These are phyloP conservation scores for Sialis fuliginosa DNA, from an alignment of 2,888 invertebrate species.

Conservation along the genomic window DNA sequence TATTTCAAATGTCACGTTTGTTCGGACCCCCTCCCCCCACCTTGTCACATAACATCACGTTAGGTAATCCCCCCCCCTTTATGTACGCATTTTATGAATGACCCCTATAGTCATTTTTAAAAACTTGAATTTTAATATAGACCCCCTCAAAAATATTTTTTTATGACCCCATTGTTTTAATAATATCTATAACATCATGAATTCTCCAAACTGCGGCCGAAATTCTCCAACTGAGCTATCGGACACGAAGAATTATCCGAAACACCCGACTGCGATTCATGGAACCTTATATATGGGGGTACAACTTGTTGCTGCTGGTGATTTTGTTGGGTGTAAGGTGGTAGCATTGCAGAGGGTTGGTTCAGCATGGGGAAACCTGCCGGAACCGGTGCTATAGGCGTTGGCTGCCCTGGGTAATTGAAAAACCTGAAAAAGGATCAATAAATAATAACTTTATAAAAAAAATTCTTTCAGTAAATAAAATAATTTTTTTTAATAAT, in stretches of 20 bases:
- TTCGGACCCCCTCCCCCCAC: too few relatives aligned
- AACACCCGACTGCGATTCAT: constrained; percentile 16
- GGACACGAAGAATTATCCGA: constrained; percentile 18
- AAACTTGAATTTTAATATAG: too few relatives aligned
- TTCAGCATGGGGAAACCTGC: constrained; percentile 5
- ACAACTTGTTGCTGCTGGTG: constrained; percentile 14
- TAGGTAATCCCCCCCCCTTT: too few relatives aligned
- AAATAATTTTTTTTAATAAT: too few relatives aligned
- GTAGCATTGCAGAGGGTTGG: neutral
- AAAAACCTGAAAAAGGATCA: constrained; percentile 29
- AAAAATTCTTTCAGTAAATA: too few relatives aligned
- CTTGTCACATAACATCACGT: too few relatives aligned
- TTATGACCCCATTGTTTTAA: too few relatives aligned
- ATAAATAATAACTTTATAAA: too few relatives aligned
- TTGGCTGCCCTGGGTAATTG: constrained; percentile 31
- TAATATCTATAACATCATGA: constrained; percentile 12
- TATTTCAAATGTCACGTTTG: too few relatives aligned
- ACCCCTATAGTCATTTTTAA: too few relatives aligned
- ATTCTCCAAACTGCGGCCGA: constrained; percentile 24
- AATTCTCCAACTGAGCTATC: constrained; percentile 25
- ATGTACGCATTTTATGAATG: too few relatives aligned
- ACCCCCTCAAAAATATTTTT: too few relatives aligned
- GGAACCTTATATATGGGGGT: constrained; percentile 5
- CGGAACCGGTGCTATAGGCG: constrained; percentile 13
- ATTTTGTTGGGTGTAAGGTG: neutral